These are phyloP conservation scores for Acropora tenuis DNA, from an alignment of 64 coral and sea anemone genomes.

Conservation along the genomic window DNA sequence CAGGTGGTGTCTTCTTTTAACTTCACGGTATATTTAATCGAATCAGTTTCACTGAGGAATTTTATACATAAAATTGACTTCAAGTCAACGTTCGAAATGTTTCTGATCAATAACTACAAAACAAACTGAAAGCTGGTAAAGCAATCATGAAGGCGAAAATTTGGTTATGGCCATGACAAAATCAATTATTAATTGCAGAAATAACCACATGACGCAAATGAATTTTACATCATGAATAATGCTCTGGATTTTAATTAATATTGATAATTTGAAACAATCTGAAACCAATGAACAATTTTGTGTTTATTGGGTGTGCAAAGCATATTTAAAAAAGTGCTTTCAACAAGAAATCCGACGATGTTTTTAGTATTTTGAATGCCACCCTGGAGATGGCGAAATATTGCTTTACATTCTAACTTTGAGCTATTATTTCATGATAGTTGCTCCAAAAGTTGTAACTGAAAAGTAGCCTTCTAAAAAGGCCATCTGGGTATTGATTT, in stretches of 20 bases:
- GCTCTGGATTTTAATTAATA: neutral
- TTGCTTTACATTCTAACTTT: neutral
- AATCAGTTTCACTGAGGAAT: too few relatives aligned
- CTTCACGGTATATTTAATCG: too few relatives aligned
- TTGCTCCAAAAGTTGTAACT: neutral
- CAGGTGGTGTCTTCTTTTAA: too few relatives aligned
- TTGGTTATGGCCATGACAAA: neutral
- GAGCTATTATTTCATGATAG: neutral
- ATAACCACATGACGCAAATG: neutral
- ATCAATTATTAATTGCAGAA: neutral
- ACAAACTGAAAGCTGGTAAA: too few relatives aligned
- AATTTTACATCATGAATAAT: neutral
- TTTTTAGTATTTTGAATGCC: too few relatives aligned
- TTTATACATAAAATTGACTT: too few relatives aligned
- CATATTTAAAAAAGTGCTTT: too few relatives aligned
- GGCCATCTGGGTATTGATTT: neutral
- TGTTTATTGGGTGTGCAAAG: too few relatives aligned
- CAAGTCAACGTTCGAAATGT: too few relatives aligned
- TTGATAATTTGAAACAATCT: neutral
- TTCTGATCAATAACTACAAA: too few relatives aligned
- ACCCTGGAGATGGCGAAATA: neutral
- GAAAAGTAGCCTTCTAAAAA: neutral
- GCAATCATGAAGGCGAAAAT: neutral
- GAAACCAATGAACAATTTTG: too few relatives aligned
- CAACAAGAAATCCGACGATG: too few relatives aligned